phyloP scores from a whole-genome alignment of 2,113 vertebrate species.

The Piaya cayana region DNA sequence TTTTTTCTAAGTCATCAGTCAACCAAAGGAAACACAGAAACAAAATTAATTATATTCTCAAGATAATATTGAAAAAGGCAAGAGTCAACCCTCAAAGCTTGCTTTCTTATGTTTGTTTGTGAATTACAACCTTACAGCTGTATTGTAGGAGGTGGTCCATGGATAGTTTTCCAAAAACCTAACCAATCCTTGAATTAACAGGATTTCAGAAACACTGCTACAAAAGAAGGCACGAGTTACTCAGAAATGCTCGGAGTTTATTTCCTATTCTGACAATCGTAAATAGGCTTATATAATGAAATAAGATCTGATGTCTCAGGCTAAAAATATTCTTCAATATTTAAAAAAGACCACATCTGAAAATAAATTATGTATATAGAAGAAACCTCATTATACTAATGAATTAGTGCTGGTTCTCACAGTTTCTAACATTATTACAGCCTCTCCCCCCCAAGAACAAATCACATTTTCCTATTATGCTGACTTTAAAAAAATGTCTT shows the following conservation, averaged over 20 bases:
- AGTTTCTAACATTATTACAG: background rate
- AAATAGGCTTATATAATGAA: background rate
- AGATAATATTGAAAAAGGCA: background rate
- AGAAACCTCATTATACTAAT: background rate
- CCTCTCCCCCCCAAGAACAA: background rate
- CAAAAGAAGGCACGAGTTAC: background rate
- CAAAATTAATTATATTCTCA: background rate
- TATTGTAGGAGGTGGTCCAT: background rate
- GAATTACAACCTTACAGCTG: background rate
- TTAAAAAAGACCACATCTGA: conserved; percentile 22
- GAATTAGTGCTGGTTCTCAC: conserved; percentile 7
- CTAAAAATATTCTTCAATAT: background rate
- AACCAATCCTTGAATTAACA: background rate
- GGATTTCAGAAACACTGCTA: background rate
- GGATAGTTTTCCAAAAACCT: background rate
- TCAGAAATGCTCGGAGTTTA: background rate
- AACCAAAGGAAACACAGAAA: background rate
- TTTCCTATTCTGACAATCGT: background rate
- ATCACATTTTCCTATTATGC: background rate
- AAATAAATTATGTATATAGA: background rate
- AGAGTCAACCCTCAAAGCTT: background rate
- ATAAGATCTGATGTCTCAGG: background rate
- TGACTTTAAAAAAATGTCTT: background rate
- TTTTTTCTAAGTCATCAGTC: background rate
- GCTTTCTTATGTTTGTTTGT: background rate